Evolutionary conservation across 2,888 invertebrate species (phyloP).

Genomic region (Stramonita haemastoma): DNA sequence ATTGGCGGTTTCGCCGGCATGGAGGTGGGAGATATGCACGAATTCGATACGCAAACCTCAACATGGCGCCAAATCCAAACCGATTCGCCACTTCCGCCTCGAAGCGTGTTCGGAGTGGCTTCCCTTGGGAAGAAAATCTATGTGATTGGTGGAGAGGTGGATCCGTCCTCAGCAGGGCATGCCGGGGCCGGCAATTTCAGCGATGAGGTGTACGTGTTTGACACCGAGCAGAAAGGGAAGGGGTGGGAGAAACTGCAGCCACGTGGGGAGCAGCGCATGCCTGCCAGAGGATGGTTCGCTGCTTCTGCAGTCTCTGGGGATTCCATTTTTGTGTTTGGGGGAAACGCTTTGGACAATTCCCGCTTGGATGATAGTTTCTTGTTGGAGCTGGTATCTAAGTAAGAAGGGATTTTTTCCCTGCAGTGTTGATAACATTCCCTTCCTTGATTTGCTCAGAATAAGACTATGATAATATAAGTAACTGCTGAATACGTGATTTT

Average conservation of each 20-base stretch:
- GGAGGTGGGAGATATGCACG: constrained; percentile 52
- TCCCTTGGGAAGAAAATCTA: constrained; percentile 44
- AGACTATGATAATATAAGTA: too few species aligned
- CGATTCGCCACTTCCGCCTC: constrained; percentile 46
- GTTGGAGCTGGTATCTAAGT: constrained; percentile 18
- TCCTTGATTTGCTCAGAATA: too few species aligned
- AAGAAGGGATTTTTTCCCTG: too few species aligned
- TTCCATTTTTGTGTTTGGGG: constrained; percentile 48
- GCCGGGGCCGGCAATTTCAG: constrained; percentile 52
- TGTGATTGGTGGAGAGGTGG: constrained; percentile 52
- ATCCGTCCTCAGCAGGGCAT: constrained; percentile 50
- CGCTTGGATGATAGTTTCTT: constrained; percentile 47
- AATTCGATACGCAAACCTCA: constrained; percentile 45
- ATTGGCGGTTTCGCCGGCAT: constrained; percentile 52
- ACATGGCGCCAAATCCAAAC: constrained; percentile 47
- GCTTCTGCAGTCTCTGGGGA: constrained; percentile 34
- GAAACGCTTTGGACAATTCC: constrained; percentile 43
- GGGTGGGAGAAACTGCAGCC: constrained; percentile 44
- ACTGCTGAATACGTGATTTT: too few species aligned
- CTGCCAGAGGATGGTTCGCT: constrained; percentile 51
- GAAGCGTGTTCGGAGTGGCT: constrained; percentile 54
- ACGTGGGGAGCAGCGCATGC: constrained; percentile 23
- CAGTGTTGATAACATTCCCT: too few species aligned
- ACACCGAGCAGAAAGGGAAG: constrained; percentile 17
- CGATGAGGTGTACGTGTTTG: constrained; percentile 48